Base-by-base conservation (phyloP, 2,113 vertebrate species). In the Tinamus guttatus region DNA sequence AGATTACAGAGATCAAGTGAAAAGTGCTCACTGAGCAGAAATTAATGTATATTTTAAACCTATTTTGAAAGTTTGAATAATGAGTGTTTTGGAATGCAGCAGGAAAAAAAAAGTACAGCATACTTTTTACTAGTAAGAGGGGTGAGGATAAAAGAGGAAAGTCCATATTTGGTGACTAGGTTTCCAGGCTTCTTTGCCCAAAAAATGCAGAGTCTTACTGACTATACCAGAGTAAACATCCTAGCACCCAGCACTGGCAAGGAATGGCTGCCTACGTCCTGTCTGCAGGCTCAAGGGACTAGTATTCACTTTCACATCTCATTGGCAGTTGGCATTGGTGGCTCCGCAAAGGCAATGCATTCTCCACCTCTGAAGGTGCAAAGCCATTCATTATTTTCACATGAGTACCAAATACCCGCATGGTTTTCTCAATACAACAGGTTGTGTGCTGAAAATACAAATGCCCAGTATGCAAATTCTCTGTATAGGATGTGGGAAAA, bases 281-380 rank as follows among this genome's bases (percentile, higher is more conserved):
- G 18, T 28, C 73, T 32, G 64, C 81, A 73, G 74, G 28, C 76
- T 58, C 77, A 1, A 30, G 67, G 59, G 34, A 49, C 47, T 51
- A 83, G 59, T 76, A 65, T 45, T 82, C 70, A 58, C 89, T 86
- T 95, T 82, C 85, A 92, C 89, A 94, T 78, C 84, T 79, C 89
- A 54, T 38, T 79, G 78, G 70, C 77, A 70, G 36, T 2, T 34
- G 85, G 62, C 20, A 52, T 25, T 25, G 13, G 13, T 3, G 34
- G 51, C 25, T 77, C 67, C 62, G 40, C 60, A 59, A 30, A 81
- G 52, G 58, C 86, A 65, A 18, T 5, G 2, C 5, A 1, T 69
- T 94, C 80, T 87, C 87, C 79, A 80, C 84, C 91, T 63, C n/a
- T n/a, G 70, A 84, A 95, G 83, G 73, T 86, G 89, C 70, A 92